phyloP scores from a whole-genome alignment of 92 coral and sea anemone species.

The Bergia puertoricense region DNA sequence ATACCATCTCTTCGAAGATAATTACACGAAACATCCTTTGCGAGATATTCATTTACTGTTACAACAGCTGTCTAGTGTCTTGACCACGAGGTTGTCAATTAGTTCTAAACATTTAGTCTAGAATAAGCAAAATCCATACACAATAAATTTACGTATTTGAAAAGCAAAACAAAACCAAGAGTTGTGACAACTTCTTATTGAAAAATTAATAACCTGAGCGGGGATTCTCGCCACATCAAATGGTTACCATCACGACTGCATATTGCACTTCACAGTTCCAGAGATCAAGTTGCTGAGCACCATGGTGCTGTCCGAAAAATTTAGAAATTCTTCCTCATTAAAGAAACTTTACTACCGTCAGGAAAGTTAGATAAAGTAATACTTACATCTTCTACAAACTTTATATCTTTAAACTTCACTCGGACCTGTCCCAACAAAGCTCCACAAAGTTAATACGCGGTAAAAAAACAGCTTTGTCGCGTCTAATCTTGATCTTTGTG shows the following conservation, averaged over 20 bases:
- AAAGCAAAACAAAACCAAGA: background rate
- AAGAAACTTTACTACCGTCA: background rate
- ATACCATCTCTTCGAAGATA: background rate
- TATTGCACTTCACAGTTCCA: background rate
- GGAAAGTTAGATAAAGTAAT: background rate
- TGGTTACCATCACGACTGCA: slow-evolving; percentile 42
- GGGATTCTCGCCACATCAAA: slow-evolving; percentile 23
- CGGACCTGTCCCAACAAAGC: slow-evolving; percentile 21
- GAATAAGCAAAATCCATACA: background rate
- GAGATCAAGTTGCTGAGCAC: slow-evolving; percentile 4
- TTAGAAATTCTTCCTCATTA: background rate
- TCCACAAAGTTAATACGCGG: slow-evolving; percentile 12
- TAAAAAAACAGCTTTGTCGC: slow-evolving; percentile 1
- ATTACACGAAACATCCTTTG: background rate
- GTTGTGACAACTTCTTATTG: slow-evolving; percentile 17
- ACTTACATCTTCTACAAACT: slow-evolving; percentile 14
- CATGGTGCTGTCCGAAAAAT: background rate
- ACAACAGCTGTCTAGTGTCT: slow-evolving; percentile 19
- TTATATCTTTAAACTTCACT: background rate
- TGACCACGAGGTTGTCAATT: slow-evolving; percentile 8
- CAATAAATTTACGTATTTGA: background rate
- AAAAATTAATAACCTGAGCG: slow-evolving; percentile 19
- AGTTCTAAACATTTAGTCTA: background rate
- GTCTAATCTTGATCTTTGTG: slow-evolving; percentile 34
- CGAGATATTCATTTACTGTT: background rate